phyloP scores from a whole-genome alignment of 1,140 invertebrate genomes.

The Aphaenogaster ashmeadi region DNA sequence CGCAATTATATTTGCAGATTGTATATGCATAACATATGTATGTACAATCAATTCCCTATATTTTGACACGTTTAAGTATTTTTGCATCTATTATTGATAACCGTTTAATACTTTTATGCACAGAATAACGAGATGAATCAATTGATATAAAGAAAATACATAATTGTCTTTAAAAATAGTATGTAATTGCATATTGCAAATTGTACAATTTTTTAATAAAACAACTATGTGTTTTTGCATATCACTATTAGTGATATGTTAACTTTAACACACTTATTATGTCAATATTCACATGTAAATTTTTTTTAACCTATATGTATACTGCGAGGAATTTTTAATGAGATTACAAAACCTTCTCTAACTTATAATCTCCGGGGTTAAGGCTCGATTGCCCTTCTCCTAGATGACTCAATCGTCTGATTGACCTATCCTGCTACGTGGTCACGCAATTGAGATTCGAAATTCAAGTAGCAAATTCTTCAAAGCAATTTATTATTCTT shows the following conservation, averaged over 20 bases:
- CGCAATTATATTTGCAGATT: slow-evolving; percentile 6
- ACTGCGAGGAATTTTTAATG: not conserved
- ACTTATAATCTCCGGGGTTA: slow-evolving; percentile 43
- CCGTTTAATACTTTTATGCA: no score
- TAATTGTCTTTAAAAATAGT: no score
- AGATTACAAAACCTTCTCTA: slow-evolving; percentile 12
- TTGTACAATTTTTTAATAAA: no score
- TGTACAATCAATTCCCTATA: not conserved
- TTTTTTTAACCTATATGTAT: not conserved
- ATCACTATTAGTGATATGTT: not conserved
- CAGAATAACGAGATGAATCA: no score
- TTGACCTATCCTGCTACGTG: slow-evolving; percentile 57
- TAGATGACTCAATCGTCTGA: slow-evolving; percentile 55
- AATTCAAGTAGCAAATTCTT: slow-evolving; percentile 38
- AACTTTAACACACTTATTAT: not conserved
- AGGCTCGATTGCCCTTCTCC: slow-evolving; percentile 58
- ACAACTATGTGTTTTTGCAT: no score
- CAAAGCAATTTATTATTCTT: slow-evolving; percentile 25
- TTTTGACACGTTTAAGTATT: not conserved
- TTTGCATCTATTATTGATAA: not conserved
- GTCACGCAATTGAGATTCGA: slow-evolving; percentile 52
- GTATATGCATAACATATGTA: not conserved
- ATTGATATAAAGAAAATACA: no score
- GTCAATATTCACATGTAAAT: not conserved
- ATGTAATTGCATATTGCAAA: no score